Evolutionary conservation across 1,140 invertebrate genomes (phyloP).

Genomic region (Ips typographus): DNA sequence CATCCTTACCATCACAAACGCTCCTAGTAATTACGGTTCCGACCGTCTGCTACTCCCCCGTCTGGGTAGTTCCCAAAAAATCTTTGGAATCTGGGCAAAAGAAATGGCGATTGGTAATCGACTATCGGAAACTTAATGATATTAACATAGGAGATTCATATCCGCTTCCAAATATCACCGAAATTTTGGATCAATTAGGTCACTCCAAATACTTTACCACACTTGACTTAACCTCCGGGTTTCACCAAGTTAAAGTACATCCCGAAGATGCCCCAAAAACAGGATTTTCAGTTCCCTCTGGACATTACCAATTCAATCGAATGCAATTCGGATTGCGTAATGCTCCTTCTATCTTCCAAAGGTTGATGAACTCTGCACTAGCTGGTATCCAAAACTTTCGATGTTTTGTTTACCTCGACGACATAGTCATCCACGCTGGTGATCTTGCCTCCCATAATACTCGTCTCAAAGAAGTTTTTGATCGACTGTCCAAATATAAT

Average conservation of each 20-base stretch:
- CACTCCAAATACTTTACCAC: constrained; percentile 50
- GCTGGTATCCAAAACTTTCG: constrained; percentile 22
- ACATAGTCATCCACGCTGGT: constrained; percentile 27
- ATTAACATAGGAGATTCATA: constrained; percentile 49
- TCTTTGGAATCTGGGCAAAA: constrained; percentile 38
- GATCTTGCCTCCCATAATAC: constrained; percentile 26
- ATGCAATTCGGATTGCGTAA: constrained; percentile 53
- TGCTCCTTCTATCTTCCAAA: constrained; percentile 47
- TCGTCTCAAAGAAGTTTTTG: constrained; percentile 28
- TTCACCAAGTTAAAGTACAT: constrained; percentile 23
- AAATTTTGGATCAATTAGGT: constrained; percentile 52
- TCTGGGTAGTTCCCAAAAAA: constrained; percentile 45
- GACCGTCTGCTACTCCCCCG: constrained; percentile 29
- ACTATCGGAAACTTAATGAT: constrained; percentile 49
- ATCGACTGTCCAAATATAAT: constrained; percentile 26
- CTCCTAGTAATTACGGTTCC: not conserved
- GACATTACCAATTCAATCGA: constrained; percentile 40
- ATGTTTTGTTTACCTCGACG: constrained; percentile 35
- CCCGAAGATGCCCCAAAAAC: constrained; percentile 27
- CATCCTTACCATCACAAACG: not conserved
- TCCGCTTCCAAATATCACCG: constrained; percentile 57
- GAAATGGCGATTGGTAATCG: constrained; percentile 49
- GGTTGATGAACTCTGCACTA: constrained; percentile 41
- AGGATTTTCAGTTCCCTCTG: constrained; percentile 2
- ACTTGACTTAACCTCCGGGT: constrained; percentile 47